Conservation (phyloP, 1,140 invertebrate genomes). For the Argopecten irradians region DNA sequence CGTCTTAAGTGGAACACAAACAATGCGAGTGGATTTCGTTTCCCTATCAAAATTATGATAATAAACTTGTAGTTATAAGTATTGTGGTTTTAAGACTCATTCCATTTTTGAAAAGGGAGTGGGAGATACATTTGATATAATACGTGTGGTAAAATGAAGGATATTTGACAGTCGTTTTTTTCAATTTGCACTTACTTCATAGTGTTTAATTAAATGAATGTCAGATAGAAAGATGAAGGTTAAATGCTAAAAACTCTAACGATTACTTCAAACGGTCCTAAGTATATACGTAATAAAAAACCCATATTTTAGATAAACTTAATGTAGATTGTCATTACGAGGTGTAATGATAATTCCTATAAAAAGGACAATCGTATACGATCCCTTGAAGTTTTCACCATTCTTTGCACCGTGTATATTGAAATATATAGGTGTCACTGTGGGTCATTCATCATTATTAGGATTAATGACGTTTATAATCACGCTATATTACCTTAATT, state of each 20-base stretch:
- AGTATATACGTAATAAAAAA: neutral
- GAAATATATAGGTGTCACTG: neutral
- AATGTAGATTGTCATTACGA: neutral
- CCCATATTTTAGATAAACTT: neutral
- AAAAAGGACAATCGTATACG: neutral
- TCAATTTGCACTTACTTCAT: neutral
- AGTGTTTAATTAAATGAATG: neutral
- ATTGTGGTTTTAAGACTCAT: too few species aligned
- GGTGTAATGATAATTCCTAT: neutral
- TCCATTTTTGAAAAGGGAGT: too few species aligned
- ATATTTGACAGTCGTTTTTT: too few species aligned
- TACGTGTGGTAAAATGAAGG: too few species aligned
- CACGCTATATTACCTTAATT: neutral
- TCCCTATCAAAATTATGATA: too few species aligned
- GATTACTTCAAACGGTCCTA: neutral
- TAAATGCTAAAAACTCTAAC: neutral
- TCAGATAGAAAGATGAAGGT: neutral
- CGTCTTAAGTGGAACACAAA: too few species aligned
- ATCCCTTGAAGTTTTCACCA: neutral
- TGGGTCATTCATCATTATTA: neutral
- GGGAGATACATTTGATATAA: too few species aligned
- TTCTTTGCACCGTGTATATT: neutral
- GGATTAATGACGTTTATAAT: neutral
- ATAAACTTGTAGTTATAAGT: too few species aligned
- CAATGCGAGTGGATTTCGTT: too few species aligned